These are phyloP conservation scores for Netelia inedita DNA, from an alignment of 2,888 invertebrate species.

Conservation along the genomic window DNA sequence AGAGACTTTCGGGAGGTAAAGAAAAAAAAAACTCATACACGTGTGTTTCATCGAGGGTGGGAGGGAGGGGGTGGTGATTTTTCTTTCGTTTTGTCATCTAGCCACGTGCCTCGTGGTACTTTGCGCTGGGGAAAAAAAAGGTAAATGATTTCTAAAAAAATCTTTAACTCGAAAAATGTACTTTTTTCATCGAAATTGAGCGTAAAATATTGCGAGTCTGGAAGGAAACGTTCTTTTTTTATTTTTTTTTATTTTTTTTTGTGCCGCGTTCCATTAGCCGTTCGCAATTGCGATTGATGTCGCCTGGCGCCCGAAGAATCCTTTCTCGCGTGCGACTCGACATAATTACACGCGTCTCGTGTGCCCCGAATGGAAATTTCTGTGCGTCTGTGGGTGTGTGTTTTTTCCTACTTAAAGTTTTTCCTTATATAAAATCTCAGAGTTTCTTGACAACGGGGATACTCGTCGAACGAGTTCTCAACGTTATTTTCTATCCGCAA, in stretches of 20 bases:
- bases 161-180: no score
- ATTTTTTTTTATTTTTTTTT: not conserved
- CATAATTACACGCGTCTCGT: conserved; percentile 50
- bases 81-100: not conserved
- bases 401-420: no score
- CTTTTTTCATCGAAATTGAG: no score
- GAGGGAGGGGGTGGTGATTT: not conserved
- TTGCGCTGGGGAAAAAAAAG: not conserved
- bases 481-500: no score
- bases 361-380: conserved; percentile 26
- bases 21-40: not conserved
- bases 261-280: conserved; percentile 20
- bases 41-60: not conserved
- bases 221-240: no score
- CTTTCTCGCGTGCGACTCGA: conserved; percentile 51
- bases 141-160: no score
- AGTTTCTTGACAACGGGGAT: no score
- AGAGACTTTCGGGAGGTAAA: not conserved
- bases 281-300: conserved; percentile 23
- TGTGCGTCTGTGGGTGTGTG: not conserved
- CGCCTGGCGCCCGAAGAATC: conserved; percentile 51
- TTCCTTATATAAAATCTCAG: no score
- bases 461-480: no score
- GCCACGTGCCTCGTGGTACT: not conserved
- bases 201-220: no score